Conservation (phyloP, 1,140 invertebrate genomes). For the Aphis craccivora region DNA sequence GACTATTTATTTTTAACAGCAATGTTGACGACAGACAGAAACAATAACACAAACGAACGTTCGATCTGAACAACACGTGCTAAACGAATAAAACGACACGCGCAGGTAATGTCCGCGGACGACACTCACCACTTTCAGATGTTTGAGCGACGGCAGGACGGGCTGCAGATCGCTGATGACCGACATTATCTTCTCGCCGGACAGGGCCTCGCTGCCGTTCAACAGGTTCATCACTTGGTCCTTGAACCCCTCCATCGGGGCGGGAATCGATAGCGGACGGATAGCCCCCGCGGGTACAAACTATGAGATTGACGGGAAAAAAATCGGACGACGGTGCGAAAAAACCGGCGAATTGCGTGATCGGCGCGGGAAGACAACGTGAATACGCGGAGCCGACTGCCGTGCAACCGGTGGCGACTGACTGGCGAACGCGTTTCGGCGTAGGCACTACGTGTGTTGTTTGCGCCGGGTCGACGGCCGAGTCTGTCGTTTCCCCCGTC, state of each 20-base stretch:
- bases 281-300: no score
- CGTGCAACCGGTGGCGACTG: background rate
- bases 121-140: slow-evolving; percentile 54
- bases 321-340: background rate
- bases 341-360: no score
- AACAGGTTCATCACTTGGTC: slow-evolving; percentile 41
- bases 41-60: no score
- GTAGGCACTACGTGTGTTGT: background rate
- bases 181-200: background rate
- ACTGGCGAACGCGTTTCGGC: background rate
- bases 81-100: background rate
- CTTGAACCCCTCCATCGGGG: slow-evolving; percentile 15
- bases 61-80: no score
- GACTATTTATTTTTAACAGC: no score
- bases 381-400: background rate
- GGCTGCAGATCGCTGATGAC: background rate
- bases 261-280: background rate
- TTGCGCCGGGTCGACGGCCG: background rate
- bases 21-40: no score
- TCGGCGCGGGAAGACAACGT: no score
- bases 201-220: background rate
- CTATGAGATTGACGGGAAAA: no score
- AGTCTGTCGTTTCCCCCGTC: background rate
- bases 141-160: slow-evolving; percentile 41
- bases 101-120: background rate